Percentiles rank a stretch among this genome's conserved stretches.
Evolutionary conservation across 1,140 invertebrate species (phyloP).

Genomic region (Zaprionus davidi): DNA sequence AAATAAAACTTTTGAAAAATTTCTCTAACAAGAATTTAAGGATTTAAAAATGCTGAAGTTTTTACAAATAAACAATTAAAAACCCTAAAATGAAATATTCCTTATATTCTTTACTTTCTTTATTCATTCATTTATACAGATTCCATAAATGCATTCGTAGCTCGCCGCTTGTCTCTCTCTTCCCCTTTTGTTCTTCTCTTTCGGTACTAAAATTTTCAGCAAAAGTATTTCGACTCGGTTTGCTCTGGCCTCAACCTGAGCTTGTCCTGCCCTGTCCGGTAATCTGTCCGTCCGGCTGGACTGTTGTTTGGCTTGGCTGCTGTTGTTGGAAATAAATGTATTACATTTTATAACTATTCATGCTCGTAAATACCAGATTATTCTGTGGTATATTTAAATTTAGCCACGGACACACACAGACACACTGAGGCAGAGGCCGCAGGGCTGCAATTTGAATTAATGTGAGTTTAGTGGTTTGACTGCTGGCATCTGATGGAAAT

Average conservation of each 20-base stretch:
- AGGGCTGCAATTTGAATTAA: slow-evolving; percentile 49
- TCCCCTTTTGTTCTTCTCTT: slow-evolving; percentile 23
- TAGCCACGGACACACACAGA: slow-evolving; percentile 40
- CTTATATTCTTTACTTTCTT: neutral
- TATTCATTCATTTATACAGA: neutral
- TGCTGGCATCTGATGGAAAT: slow-evolving; percentile 46
- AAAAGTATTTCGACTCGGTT: slow-evolving; percentile 47
- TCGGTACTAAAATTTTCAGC: slow-evolving; percentile 43
- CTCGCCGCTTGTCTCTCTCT: neutral
- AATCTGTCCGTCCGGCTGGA: slow-evolving; percentile 24
- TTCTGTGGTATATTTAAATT: slow-evolving; percentile 74
- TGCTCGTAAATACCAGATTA: slow-evolving; percentile 78
- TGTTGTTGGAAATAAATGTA: slow-evolving; percentile 71
- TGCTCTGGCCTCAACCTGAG: slow-evolving; percentile 7
- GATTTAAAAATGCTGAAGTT: neutral
- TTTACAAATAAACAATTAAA: neutral
- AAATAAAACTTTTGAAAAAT: neutral
- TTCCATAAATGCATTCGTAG: neutral
- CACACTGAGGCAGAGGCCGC: slow-evolving; percentile 1
- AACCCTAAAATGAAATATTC: neutral
- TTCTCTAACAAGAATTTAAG: neutral
- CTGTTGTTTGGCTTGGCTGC: slow-evolving; percentile 44
- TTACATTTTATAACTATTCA: slow-evolving; percentile 74
- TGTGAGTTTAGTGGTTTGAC: slow-evolving; percentile 63
- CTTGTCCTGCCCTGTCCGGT: neutral